A percentile compares a stretch with the other conserved stretches of the same genome.
These are phyloP conservation scores for Elysia crispata DNA, from an alignment of 2,888 invertebrate species.

Conservation along the genomic window DNA sequence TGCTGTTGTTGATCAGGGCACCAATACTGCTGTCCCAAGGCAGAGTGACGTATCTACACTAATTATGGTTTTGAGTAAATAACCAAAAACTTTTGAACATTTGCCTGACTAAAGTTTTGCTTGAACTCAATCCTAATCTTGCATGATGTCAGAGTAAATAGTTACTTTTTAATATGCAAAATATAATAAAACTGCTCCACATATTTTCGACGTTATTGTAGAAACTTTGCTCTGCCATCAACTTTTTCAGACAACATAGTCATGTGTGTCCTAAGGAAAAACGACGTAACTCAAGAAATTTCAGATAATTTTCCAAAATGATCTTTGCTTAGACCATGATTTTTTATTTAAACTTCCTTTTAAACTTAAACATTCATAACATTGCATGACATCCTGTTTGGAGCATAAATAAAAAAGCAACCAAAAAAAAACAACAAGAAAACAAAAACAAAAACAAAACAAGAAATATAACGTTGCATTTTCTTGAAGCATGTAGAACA, in stretches of 20 bases:
- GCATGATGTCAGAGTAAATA: conserved; percentile 1
- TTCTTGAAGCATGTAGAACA: too few species aligned
- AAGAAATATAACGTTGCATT: too few species aligned
- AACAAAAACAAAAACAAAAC: too few species aligned
- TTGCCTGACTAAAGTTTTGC: conserved; percentile 14
- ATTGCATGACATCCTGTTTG: too few species aligned
- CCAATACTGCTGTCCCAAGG: not conserved
- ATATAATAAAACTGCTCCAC: not conserved
- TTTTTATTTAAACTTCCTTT: not conserved
- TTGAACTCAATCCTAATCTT: conserved; percentile 3
- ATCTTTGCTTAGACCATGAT: not conserved
- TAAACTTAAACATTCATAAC: too few species aligned
- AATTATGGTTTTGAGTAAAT: conserved; percentile 6
- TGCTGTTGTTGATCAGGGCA: too few species aligned
- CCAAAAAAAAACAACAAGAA: too few species aligned
- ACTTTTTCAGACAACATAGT: not conserved
- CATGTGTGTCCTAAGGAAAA: not conserved
- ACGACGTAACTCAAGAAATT: not conserved
- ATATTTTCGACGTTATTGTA: not conserved
- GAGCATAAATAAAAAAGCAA: too few species aligned
- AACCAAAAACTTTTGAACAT: not conserved
- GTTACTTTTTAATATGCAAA: not conserved
- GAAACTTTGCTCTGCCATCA: not conserved
- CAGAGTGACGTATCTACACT: not conserved
- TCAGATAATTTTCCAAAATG: not conserved